phyloP scores from a whole-genome alignment of 2,113 vertebrate genomes.

The Emberiza fucata region DNA sequence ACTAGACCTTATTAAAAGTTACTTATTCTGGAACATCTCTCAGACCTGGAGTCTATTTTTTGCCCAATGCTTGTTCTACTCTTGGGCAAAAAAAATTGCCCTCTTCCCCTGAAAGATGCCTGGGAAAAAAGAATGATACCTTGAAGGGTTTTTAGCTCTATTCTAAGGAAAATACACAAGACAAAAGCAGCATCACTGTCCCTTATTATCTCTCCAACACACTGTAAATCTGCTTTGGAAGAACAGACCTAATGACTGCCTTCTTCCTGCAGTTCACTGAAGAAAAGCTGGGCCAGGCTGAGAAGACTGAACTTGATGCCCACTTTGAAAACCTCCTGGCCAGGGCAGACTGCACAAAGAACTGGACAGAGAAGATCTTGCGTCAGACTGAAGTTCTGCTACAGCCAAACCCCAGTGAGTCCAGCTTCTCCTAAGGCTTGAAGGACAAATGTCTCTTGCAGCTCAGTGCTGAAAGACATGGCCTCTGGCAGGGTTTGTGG shows the following conservation, averaged over 20 bases:
- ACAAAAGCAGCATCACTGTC: neutral
- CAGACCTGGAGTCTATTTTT: neutral
- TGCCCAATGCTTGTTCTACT: neutral
- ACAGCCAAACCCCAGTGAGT: slow-evolving; percentile 94
- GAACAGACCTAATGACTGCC: neutral
- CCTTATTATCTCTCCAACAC: neutral
- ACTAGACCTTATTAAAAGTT: neutral
- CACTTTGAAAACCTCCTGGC: slow-evolving; percentile 89
- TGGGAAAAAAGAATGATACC: neutral
- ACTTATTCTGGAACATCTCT: neutral
- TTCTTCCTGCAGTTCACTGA: slow-evolving; percentile 85
- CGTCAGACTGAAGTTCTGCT: slow-evolving; percentile 90
- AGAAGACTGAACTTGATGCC: slow-evolving; percentile 91
- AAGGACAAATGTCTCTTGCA: neutral
- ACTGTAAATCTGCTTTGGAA: neutral
- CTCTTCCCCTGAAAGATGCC: neutral
- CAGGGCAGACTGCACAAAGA: slow-evolving; percentile 90
- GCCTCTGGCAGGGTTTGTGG: neutral
- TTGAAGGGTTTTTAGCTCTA: neutral
- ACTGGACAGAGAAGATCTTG: slow-evolving; percentile 93
- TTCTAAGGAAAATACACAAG: neutral
- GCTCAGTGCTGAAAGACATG: neutral
- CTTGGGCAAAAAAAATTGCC: neutral
- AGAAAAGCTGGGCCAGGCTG: slow-evolving; percentile 92
- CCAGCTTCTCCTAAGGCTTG: neutral